These are phyloP conservation scores for Pseudobourletiella spinata DNA, from an alignment of 1,140 invertebrate genomes.

Conservation along the genomic window DNA sequence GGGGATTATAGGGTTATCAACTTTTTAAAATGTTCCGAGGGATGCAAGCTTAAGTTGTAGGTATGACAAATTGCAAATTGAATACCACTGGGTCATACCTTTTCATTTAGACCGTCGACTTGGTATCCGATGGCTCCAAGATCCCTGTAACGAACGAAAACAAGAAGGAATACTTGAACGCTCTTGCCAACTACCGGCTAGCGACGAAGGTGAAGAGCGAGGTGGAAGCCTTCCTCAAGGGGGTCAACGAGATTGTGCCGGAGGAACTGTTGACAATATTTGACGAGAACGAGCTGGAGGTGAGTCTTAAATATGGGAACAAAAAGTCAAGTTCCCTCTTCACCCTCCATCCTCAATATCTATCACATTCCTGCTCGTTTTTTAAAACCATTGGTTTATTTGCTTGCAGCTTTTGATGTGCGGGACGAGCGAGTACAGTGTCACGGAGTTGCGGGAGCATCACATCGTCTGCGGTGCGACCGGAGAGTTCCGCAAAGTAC, in stretches of 20 bases:
- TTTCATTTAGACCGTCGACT: constrained; percentile 50
- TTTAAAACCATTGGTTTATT: no score
- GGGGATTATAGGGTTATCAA: no score
- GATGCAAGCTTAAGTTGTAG: no score
- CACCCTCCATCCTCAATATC: no score
- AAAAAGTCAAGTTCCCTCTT: no score
- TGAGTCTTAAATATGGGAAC: constrained; percentile 44
- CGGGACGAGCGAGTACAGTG: constrained; percentile 85
- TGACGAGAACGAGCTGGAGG: constrained; percentile 93
- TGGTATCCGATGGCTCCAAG: constrained; percentile 63
- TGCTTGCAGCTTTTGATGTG: constrained; percentile 68
- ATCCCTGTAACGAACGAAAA: constrained; percentile 62
- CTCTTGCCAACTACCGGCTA: constrained; percentile 77
- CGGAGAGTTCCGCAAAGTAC: constrained; percentile 68
- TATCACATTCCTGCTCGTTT: no score
- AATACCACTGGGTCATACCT: no score
- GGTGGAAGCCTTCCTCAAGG: constrained; percentile 78
- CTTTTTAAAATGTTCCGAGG: no score
- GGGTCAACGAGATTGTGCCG: constrained; percentile 74
- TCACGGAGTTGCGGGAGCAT: constrained; percentile 78
- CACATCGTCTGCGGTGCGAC: constrained; percentile 76
- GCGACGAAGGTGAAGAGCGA: constrained; percentile 70
- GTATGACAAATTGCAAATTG: no score
- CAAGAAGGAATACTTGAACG: constrained; percentile 77
- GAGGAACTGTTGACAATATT: constrained; percentile 88